A percentile compares a stretch with the other conserved stretches of the same genome.
These are phyloP conservation scores for Hippocampus zosterae DNA, from an alignment of 2,113 vertebrate species.

Conservation along the genomic window DNA sequence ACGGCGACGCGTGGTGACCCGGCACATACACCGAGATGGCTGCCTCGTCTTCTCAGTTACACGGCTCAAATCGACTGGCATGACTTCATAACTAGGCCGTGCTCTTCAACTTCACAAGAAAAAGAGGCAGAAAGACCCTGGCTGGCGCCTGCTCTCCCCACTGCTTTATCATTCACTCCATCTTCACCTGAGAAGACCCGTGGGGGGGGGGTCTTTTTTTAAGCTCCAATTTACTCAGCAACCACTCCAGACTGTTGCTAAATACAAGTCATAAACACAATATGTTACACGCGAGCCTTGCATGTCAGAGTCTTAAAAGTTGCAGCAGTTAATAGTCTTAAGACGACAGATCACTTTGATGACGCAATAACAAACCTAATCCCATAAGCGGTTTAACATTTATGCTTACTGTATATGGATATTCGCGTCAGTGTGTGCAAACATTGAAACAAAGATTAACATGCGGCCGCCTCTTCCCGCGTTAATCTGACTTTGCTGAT, in stretches of 20 bases:
- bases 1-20: slow-evolving; percentile 49
- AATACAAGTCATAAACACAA: slow-evolving; percentile 4
- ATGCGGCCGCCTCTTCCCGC: slow-evolving; percentile 15
- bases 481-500: not conserved
- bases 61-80: slow-evolving; percentile 62
- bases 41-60: slow-evolving; percentile 65
- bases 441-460: not conserved
- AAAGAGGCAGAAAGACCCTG: slow-evolving; percentile 52
- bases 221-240: not conserved
- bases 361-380: slow-evolving; percentile 23
- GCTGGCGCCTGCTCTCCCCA: slow-evolving; percentile 15
- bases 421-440: not conserved
- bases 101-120: slow-evolving; percentile 48
- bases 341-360: slow-evolving; percentile 28
- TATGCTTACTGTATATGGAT: slow-evolving; percentile 12
- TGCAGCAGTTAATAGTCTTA: slow-evolving; percentile 14
- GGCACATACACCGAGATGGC: slow-evolving; percentile 52
- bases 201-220: not conserved
- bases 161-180: slow-evolving; percentile 60
- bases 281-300: slow-evolving; percentile 5
- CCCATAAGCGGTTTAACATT: slow-evolving; percentile 16
- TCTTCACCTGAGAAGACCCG: slow-evolving; percentile 59
- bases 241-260: slow-evolving; percentile 3
- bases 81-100: slow-evolving; percentile 64
- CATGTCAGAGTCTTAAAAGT: slow-evolving; percentile 11